Conservation (phyloP, 1,140 invertebrate genomes). For the Ditylenchus dipsaci region DNA sequence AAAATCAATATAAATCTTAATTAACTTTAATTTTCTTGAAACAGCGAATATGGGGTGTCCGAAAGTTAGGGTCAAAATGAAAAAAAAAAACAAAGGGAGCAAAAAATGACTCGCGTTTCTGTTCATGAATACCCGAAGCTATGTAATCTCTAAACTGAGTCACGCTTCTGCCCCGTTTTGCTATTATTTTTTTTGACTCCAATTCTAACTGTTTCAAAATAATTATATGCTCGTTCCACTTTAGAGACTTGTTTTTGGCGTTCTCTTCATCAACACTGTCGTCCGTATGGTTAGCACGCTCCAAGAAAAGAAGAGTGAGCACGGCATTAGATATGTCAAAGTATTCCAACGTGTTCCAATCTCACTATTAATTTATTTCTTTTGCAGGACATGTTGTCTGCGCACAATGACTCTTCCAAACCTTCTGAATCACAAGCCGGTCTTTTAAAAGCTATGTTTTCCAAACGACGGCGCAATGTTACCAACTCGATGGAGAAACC, state of each 20-base stretch:
- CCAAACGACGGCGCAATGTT: conserved; percentile 23
- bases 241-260: conserved; percentile 47
- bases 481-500: conserved; percentile 12
- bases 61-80: no score
- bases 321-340: conserved; percentile 48
- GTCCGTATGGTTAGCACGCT: conserved; percentile 37
- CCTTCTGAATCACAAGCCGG: neutral
- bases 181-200: no score
- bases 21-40: no score
- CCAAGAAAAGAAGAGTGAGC: conserved; percentile 42
- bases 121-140: no score
- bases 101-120: no score
- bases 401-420: neutral
- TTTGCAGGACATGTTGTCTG: neutral
- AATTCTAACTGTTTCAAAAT: no score
- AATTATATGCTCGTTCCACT: conserved; percentile 5
- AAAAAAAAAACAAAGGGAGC: no score
- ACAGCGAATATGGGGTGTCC: no score
- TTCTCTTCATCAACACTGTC: conserved; percentile 46
- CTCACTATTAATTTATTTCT: neutral
- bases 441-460: conserved; percentile 16
- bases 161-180: no score
- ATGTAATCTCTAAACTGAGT: no score
- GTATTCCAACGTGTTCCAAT: neutral
- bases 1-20: no score